A percentile compares a stretch with the other conserved stretches of the same genome.
phyloP scores from a whole-genome alignment of 1,140 invertebrate species.

The Dolichoris vasculosae region DNA sequence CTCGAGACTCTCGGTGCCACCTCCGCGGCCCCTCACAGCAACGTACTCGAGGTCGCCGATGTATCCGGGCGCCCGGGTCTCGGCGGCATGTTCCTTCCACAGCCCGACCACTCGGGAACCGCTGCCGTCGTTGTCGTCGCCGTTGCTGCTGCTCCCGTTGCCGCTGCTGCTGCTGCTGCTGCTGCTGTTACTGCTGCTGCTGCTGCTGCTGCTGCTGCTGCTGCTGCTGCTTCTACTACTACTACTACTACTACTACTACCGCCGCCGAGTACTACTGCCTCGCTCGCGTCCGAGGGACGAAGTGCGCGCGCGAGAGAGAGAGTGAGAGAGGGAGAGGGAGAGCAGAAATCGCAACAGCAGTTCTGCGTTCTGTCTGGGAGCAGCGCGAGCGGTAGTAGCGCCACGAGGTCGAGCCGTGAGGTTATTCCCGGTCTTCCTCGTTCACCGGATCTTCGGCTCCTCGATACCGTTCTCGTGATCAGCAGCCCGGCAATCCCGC shows the following conservation, averaged over 20 bases:
- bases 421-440: neutral
- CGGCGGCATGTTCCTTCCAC: constrained; percentile 2
- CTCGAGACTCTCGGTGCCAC: neutral
- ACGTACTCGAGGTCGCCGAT: neutral
- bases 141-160: neutral
- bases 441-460: neutral
- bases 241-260: neutral
- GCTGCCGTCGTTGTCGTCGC: neutral
- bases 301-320: neutral
- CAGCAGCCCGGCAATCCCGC: too few relatives aligned
- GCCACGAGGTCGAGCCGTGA: constrained; percentile 65
- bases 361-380: neutral
- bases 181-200: neutral
- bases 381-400: constrained; percentile 16
- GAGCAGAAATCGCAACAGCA: neutral
- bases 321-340: neutral
- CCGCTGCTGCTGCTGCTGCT: neutral
- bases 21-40: neutral
- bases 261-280: neutral
- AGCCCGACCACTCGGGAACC: neutral
- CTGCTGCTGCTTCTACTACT: neutral
- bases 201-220: neutral
- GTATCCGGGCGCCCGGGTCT: neutral
- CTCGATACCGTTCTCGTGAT: neutral
- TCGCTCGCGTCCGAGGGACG: constrained; percentile 10